Evolutionary conservation across 1,140 invertebrate species (phyloP).

Genomic region (Heliconius nattereri): DNA sequence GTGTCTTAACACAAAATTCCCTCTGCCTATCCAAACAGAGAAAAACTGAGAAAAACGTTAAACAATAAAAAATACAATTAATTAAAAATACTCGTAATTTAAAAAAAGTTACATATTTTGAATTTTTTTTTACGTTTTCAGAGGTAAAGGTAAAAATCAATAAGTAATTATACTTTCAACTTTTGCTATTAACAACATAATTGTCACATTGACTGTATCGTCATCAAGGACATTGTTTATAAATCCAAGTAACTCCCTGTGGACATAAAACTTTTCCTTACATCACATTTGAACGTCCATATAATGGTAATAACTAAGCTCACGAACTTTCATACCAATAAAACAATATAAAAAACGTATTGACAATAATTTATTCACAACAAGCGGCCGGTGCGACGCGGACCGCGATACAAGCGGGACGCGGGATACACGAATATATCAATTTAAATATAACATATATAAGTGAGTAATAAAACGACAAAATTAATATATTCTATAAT

Average conservation of each 20-base stretch:
- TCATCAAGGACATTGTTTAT: slow-evolving; percentile 38
- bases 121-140: no score
- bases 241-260: slow-evolving; percentile 47
- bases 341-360: slow-evolving; percentile 77
- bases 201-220: neutral
- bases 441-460: slow-evolving; percentile 38
- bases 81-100: no score
- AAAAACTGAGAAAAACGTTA: no score
- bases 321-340: slow-evolving; percentile 70
- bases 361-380: slow-evolving; percentile 75
- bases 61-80: no score
- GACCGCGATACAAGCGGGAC: slow-evolving; percentile 35
- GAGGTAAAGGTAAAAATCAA: no score
- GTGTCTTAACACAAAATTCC: no score
- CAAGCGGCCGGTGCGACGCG: slow-evolving; percentile 43
- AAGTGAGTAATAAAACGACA: slow-evolving; percentile 41
- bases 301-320: slow-evolving; percentile 65
- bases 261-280: slow-evolving; percentile 60
- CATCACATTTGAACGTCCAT: slow-evolving; percentile 53
- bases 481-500: slow-evolving; percentile 51
- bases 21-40: no score
- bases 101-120: no score
- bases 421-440: slow-evolving; percentile 47
- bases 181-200: no score
- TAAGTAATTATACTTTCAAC: no score